Conservation (phyloP, 2,888 invertebrate genomes). For the Unio pictorum region DNA sequence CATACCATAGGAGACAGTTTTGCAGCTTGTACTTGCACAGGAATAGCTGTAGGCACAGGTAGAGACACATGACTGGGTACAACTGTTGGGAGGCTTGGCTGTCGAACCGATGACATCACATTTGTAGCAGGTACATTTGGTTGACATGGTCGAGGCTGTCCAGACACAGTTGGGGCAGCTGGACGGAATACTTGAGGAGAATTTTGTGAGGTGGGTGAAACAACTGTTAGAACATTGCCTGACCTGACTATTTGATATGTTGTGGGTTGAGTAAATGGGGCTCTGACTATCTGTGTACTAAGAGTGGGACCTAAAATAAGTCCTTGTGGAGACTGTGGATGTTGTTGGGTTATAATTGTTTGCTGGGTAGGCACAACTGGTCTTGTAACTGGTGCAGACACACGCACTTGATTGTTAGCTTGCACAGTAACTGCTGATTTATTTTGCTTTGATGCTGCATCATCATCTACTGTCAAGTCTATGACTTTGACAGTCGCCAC, state of each 20-base stretch:
- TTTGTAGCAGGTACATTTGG: conserved; percentile 9
- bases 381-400: conserved; percentile 1
- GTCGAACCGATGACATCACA: too few relatives aligned
- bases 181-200: conserved; percentile 7
- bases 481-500: conserved; percentile 41
- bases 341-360: neutral
- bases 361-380: conserved; percentile 1
- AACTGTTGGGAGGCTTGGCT: too few relatives aligned
- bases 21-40: too few relatives aligned
- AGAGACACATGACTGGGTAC: too few relatives aligned
- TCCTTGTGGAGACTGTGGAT: neutral
- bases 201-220: conserved; percentile 4
- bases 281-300: conserved; percentile 19
- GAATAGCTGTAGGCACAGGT: too few relatives aligned
- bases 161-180: conserved; percentile 21
- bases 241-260: too few relatives aligned
- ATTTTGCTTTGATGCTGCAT: conserved; percentile 14
- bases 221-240: too few relatives aligned
- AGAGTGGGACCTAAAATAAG: neutral
- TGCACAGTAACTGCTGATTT: conserved; percentile 1
- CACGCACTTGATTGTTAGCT: conserved; percentile 1
- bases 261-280: neutral
- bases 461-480: conserved; percentile 61
- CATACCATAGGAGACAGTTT: too few relatives aligned
- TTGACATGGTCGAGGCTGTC: conserved; percentile 23